A percentile compares a stretch with the other conserved stretches of the same genome.
These are phyloP conservation scores for Lepilemur septentrionalis DNA, from an alignment of 2,797 vertebrate species.

Conservation along the genomic window DNA sequence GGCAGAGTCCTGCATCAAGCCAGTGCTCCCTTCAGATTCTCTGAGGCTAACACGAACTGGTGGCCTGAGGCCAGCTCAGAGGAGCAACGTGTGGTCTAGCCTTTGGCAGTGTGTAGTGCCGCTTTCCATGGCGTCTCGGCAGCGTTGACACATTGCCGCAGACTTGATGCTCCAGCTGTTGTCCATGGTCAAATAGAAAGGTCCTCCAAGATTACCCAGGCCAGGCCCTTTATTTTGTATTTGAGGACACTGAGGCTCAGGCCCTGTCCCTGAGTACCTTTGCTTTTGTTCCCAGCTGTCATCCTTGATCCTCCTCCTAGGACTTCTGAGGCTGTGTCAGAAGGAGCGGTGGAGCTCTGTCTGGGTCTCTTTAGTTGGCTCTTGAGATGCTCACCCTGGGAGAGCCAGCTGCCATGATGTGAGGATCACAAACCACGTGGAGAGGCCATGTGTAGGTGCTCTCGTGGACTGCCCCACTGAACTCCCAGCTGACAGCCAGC, in stretches of 20 bases:
- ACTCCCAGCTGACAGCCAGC: background rate
- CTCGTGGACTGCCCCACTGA: background rate
- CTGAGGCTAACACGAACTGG: background rate
- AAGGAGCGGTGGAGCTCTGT: background rate
- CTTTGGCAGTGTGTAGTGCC: accelerated
- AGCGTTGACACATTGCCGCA: background rate
- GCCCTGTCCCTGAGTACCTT: background rate
- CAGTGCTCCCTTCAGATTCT: background rate
- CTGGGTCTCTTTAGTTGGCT: background rate
- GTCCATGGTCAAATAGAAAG: background rate
- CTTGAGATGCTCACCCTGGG: background rate
- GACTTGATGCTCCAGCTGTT: too few species aligned
- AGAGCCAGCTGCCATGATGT: background rate
- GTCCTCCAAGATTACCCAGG: background rate
- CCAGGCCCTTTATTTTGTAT: background rate
- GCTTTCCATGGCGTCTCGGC: accelerated
- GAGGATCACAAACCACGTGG: background rate
- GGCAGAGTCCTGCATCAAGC: background rate
- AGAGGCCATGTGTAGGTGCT: background rate
- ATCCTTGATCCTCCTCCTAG: background rate
- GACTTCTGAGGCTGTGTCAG: background rate
- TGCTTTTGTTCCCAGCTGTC: too few species aligned
- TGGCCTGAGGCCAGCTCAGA: background rate
- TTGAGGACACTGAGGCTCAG: background rate
- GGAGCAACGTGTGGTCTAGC: accelerated